Evolutionary conservation across 2,888 invertebrate genomes (phyloP).

Genomic region (Caenorhabditis sp.): DNA sequence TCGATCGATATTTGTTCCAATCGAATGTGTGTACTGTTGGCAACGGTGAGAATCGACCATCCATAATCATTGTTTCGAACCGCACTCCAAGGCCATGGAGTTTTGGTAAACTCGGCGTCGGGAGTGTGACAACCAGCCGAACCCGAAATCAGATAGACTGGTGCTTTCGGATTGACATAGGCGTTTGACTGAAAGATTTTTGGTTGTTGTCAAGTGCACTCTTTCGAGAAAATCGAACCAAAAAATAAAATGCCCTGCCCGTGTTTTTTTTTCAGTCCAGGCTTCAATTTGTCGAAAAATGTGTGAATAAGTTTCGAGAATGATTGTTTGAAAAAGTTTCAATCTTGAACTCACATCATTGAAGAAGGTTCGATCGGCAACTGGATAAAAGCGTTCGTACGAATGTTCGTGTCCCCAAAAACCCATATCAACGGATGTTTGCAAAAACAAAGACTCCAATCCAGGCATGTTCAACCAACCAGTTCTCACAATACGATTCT

Average conservation of each 20-base stretch:
- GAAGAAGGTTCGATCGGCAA: constrained; percentile 78
- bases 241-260: no score
- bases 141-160: constrained; percentile 88
- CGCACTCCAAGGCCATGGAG: constrained; percentile 55
- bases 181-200: constrained; percentile 74
- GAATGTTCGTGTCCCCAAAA: constrained; percentile 98
- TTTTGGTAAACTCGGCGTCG: constrained; percentile 45
- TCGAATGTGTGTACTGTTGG: constrained; percentile 84
- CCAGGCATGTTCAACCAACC: constrained; percentile 71
- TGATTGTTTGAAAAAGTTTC: constrained; percentile 52
- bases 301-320: no score
- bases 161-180: constrained; percentile 82
- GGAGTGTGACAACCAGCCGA: constrained; percentile 76
- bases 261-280: no score
- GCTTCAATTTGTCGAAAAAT: no score
- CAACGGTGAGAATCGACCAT: constrained; percentile 81
- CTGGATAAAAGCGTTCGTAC: constrained; percentile 92
- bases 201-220: no score
- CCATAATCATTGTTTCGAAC: constrained; percentile 81
- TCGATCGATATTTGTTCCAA: constrained; percentile 81
- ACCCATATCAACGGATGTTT: constrained; percentile 88
- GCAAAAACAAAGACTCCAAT: constrained; percentile 84
- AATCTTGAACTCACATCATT: constrained; percentile 30
- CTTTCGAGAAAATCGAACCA: no score
- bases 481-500: constrained; percentile 65